Base-by-base conservation (phyloP, 2,797 vertebrate genomes). In the Amphiprion clarkii region DNA sequence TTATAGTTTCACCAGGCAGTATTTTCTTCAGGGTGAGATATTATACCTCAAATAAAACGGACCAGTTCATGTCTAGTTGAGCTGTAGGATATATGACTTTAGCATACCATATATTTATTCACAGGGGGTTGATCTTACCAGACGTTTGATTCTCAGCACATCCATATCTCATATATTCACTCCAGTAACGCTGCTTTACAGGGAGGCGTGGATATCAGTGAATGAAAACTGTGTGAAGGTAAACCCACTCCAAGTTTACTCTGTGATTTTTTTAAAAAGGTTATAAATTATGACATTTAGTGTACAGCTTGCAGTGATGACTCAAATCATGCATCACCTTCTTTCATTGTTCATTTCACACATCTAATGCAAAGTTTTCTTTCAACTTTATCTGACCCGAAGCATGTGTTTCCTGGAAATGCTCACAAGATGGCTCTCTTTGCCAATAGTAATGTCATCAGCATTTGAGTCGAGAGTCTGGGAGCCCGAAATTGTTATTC, bases 351-450 rank as follows among this genome's bases (percentile, higher is more conserved):
- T 29, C 3, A 12, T 33, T 59, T 57, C 21, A 40, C 42, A 23
- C 3, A 3, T 29, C 10, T n/a, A n/a, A 56, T 2, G 16, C 1
- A 17, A 46, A 6, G 16, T 36, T 29, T 49, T 19, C 13, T 3
- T 3, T 12, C 0, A 42, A 51, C n/a, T 55, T 56, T 6, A 1
- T 17, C 7, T 13, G 2, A 39, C 17, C 7, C 36, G 48, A 42
- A 23, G 12, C 25, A 16, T 69, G 65, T 44, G 16, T 13, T 59
- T 56, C 0, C 13, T 42, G 12, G 2, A 9, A 0, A 44, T 66
- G 60, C 0, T 75, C 79, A 82, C 71, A 60, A 80, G 85, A 63
- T 72, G 85, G 36, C 67, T 13, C 64, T 21, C 60, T 84, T 82
- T 52, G 56, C 74, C 67, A 56, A 23, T 36, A 53, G 44, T 11